A percentile compares a stretch with the other conserved stretches of the same genome.
phyloP scores from a whole-genome alignment of 1,140 invertebrate genomes.

The Drosophila kurseongensis region DNA sequence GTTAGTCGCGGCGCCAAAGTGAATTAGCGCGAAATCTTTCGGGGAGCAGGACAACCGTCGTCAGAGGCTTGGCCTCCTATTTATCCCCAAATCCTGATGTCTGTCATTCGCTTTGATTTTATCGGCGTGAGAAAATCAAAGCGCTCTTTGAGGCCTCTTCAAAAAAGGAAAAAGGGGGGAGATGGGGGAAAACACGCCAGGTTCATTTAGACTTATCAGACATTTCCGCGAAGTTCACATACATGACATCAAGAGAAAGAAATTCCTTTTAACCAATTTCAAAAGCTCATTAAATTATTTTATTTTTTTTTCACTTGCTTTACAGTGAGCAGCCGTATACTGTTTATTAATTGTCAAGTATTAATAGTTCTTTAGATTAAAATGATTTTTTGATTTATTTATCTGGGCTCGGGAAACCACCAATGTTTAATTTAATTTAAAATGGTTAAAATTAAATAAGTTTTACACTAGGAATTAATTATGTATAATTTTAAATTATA shows the following conservation, averaged over 20 bases:
- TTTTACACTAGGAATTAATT: too few species aligned
- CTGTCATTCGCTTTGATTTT: constrained; percentile 60
- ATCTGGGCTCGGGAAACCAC: too few species aligned
- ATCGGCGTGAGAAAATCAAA: constrained; percentile 55
- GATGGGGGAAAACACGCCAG: not conserved
- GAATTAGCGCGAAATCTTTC: constrained; percentile 66
- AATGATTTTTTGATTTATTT: too few species aligned
- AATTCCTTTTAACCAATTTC: too few species aligned
- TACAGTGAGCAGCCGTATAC: too few species aligned
- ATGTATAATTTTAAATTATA: too few species aligned
- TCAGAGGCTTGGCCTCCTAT: not conserved
- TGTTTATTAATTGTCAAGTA: too few species aligned
- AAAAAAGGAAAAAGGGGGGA: not conserved
- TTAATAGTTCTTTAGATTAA: too few species aligned
- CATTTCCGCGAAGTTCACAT: not conserved
- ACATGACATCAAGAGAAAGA: not conserved
- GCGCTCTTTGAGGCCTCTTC: constrained; percentile 45
- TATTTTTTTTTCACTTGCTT: too few species aligned
- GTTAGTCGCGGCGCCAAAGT: constrained; percentile 66
- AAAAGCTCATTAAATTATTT: too few species aligned
- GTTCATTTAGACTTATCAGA: not conserved
- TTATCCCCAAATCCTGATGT: constrained; percentile 12
- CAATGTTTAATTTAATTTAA: too few species aligned
- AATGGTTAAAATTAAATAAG: too few species aligned
- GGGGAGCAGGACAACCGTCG: constrained; percentile 22